Base-by-base conservation (phyloP, 2,113 vertebrate genomes). In the Anguilla rostrata region DNA sequence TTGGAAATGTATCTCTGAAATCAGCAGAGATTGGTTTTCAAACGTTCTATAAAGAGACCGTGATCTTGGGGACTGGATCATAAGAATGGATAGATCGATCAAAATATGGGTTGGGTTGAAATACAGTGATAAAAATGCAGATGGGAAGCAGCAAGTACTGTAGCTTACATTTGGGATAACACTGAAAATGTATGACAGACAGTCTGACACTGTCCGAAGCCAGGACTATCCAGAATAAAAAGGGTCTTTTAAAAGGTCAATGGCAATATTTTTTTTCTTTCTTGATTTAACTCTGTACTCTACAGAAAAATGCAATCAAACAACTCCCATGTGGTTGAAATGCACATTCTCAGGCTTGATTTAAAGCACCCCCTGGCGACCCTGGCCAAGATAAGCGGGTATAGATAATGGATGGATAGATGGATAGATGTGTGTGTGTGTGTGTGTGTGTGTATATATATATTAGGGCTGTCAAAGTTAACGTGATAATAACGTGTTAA, bases 1-100 rank as follows among this genome's bases (percentile, higher is more conserved):
- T 82, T 43, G 81, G 81, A 82, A 82, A 29, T 82, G 81, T 82
- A 22, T 22, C 81, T 82, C 15, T 53, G 81, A 82, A 82, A 82
- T 82, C 81, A 82, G 81, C n/a, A 14, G 81, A 49, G 81, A 82
- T 82, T 53, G 81, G 46, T 82, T 81, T 81, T 81, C 80, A 81
- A 81, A 41, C 34, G 80, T 46, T 39, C 81, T 82, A 49, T 82
- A 49, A 82, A 82, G 81, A 49, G 46, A 82, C 41, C 18, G 12
- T 43, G 40, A 82, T 82, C 81, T 53, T n/a, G 7, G 26, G 15
- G 41, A 49, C 41, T 82, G 41, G 43, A 49, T 43, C 26, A 82
- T 29, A 29, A 82, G 22, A 49, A 26, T 49, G 43, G 81, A 82
- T 82, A 2, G 81, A 49, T 9, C 20, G 41, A 81, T 81, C 0